Evolutionary conservation across 2,113 vertebrate genomes (phyloP).

Genomic region (Cochlearius cochlearius): DNA sequence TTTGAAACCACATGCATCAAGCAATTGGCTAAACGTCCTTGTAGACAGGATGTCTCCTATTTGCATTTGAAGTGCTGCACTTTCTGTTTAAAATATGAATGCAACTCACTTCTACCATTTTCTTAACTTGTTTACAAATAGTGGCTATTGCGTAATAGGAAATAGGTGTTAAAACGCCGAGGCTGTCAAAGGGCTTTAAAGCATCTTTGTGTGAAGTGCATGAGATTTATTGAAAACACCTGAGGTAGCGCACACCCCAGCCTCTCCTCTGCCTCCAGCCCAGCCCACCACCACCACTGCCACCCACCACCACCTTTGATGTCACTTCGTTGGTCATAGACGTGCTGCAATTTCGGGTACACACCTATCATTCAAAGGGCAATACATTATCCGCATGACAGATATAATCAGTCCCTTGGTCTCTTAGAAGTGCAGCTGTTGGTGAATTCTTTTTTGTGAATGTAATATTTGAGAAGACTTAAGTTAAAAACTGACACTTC

Average conservation of each 20-base stretch:
- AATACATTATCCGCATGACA: conserved; percentile 64
- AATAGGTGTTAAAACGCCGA: conserved; percentile 51
- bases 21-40: conserved; percentile 73
- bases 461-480: conserved; percentile 74
- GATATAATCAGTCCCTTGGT: conserved; percentile 73
- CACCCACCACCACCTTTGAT: conserved; percentile 62
- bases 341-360: neutral
- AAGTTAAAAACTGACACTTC: conserved; percentile 74
- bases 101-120: conserved; percentile 63
- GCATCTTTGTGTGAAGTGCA: conserved; percentile 34
- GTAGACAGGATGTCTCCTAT: conserved; percentile 79
- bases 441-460: conserved; percentile 74
- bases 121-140: conserved; percentile 69
- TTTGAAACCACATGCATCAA: conserved; percentile 75
- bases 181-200: conserved; percentile 53
- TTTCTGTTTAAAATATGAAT: conserved; percentile 73
- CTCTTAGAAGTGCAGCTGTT: conserved; percentile 74
- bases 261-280: conserved; percentile 15
- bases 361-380: conserved; percentile 67
- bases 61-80: conserved; percentile 72
- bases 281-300: conserved; percentile 14
- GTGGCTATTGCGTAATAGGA: conserved; percentile 26
- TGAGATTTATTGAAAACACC: conserved; percentile 44
- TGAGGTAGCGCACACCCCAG: neutral
- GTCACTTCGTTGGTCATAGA: neutral